phyloP scores from a whole-genome alignment of 2,113 vertebrate species.

The Mobula birostris region DNA sequence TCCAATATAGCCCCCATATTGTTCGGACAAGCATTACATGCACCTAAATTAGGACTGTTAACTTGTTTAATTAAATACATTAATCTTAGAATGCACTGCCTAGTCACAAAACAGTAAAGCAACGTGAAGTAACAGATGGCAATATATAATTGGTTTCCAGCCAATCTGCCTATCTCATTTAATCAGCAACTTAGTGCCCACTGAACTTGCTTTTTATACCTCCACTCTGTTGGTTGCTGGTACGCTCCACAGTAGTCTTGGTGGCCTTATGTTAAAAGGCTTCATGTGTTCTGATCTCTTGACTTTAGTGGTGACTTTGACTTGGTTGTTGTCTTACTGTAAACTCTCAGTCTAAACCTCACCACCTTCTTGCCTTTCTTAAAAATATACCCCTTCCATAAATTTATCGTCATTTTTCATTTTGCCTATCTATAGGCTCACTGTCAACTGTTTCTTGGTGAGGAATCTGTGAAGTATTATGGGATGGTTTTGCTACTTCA shows the following conservation, averaged over 20 bases:
- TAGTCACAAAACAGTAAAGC: neutral
- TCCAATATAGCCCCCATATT: neutral
- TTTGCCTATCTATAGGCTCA: too few relatives aligned
- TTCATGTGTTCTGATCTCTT: neutral
- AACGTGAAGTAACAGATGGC: neutral
- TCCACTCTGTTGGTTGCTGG: neutral
- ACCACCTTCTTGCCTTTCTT: too few relatives aligned
- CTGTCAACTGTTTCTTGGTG: too few relatives aligned
- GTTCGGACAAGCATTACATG: neutral
- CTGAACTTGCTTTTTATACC: neutral
- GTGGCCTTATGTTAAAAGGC: neutral
- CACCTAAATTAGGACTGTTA: constrained; percentile 6
- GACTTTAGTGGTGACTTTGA: neutral
- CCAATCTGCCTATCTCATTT: neutral
- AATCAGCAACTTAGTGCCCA: too few relatives aligned
- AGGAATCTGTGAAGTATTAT: too few relatives aligned
- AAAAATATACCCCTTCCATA: too few relatives aligned
- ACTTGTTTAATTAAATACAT: neutral
- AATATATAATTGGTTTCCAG: constrained; percentile 18
- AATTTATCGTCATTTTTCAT: too few relatives aligned
- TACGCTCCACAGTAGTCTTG: neutral
- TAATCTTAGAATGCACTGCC: constrained; percentile 2
- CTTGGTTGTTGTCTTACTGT: neutral
- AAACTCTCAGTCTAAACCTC: neutral
- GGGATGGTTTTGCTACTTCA: too few relatives aligned